A percentile compares a stretch with the other conserved stretches of the same genome.
These are phyloP conservation scores for Amaurobius ferox DNA, from an alignment of 2,888 invertebrate species.

Conservation along the genomic window DNA sequence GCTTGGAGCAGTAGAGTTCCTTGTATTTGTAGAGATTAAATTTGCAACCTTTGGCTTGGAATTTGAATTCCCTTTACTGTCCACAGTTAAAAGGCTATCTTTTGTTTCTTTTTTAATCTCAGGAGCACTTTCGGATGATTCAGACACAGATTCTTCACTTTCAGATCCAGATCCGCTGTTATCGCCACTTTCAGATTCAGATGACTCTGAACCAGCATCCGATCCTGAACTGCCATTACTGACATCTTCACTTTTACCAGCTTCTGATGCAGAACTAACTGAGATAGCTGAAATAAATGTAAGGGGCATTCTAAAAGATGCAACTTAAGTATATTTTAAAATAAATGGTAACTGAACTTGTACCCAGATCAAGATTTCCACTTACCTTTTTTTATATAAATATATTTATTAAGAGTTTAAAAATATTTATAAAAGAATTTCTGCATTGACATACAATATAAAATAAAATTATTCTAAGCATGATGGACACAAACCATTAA, in stretches of 20 bases:
- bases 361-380: too few relatives aligned
- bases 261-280: conserved; percentile 75
- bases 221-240: conserved; percentile 69
- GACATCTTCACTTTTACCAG: conserved; percentile 75
- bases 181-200: conserved; percentile 72
- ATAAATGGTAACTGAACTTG: too few relatives aligned
- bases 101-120: conserved; percentile 16
- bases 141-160: conserved; percentile 76
- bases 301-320: too few relatives aligned
- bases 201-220: conserved; percentile 72
- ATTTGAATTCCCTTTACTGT: conserved; percentile 9
- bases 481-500: too few relatives aligned
- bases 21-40: background rate
- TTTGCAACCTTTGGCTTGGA: conserved; percentile 23
- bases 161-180: conserved; percentile 74
- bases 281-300: conserved; percentile 67
- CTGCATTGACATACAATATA: too few relatives aligned
- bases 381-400: too few relatives aligned
- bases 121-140: conserved; percentile 38
- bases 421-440: too few relatives aligned
- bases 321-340: too few relatives aligned
- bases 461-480: too few relatives aligned
- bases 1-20: conserved; percentile 18
- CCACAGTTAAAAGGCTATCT: conserved; percentile 13
- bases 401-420: too few relatives aligned